These are phyloP conservation scores for Eulacestoma nigropectus DNA, from an alignment of 2,113 vertebrate genomes.

Conservation along the genomic window DNA sequence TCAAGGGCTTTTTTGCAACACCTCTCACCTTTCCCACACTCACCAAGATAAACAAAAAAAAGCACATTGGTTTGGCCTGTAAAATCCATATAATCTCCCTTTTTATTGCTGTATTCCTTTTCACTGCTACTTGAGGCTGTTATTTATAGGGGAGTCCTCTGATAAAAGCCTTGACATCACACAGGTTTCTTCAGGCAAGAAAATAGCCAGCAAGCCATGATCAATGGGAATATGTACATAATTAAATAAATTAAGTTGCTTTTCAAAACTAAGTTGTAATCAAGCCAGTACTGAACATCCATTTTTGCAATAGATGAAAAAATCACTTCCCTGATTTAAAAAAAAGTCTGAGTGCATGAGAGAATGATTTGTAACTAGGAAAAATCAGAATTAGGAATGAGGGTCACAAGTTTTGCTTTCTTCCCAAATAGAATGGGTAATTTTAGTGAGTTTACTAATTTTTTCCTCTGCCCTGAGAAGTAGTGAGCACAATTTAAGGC, in stretches of 20 bases:
- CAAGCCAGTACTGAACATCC: not conserved
- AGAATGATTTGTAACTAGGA: not conserved
- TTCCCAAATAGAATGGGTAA: not conserved
- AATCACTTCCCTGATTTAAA: too few relatives aligned
- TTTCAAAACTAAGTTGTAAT: not conserved
- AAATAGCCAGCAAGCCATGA: not conserved
- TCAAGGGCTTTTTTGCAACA: not conserved
- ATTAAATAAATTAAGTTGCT: not conserved
- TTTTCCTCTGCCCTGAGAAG: not conserved
- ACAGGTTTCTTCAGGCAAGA: not conserved
- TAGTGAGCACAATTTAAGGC: not conserved
- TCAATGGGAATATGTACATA: not conserved
- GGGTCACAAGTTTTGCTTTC: not conserved
- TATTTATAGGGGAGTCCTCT: not conserved
- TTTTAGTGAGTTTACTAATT: not conserved
- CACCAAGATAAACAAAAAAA: not conserved
- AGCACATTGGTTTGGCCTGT: not conserved
- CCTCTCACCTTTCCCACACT: not conserved
- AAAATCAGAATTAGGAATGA: not conserved
- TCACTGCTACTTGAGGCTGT: not conserved
- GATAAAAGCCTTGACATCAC: not conserved
- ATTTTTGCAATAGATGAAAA: not conserved
- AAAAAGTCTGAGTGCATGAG: not conserved
- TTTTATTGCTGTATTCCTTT: not conserved
- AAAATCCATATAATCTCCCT: not conserved